Base-by-base conservation (phyloP, 2,797 vertebrate genomes). In the Lepidocolaptes lacrymiger region DNA sequence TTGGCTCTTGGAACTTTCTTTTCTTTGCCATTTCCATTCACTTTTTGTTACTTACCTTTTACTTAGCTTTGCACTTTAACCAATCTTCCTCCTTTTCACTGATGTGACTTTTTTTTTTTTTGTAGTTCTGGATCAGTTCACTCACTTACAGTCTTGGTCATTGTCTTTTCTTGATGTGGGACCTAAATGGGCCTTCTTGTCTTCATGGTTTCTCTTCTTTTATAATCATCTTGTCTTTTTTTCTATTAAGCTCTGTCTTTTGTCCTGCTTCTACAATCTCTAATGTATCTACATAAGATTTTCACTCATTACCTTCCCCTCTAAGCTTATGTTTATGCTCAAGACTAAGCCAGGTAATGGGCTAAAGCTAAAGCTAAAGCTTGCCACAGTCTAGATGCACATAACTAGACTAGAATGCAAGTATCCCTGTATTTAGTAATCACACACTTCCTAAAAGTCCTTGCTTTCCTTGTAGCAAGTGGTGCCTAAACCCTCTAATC, bases 61-160 rank as follows among this genome's bases (percentile, higher is more conserved):
- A 73, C 83, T 93, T 91, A 86, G 19, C 62, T 83, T 93, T 90
- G 37, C 32, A 75, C 36, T 63, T 88, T 93, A 44, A 32, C n/a
- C 92, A 39, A 39, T 83, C 76, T 79, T 66, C 23, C 23, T 82
- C 41, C 26, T 91, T 90, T 93, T 85, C 24, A 24, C 66, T 82
- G 76, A 74, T 37, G 3, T 46, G 69, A 34, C 46, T 39, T 39
- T 39, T 39, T 39, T 72, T 94, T 85, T 88, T 74, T 89, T 94
- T 93, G 78, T 66, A 84, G 81, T 85, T 84, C 84, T 78, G 88
- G 84, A 89, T 92, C 78, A 89, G 58, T 85, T 95, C 59, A 49
- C 44, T 61, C 73, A 75, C 75, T 88, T 76, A 62, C 3, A 88
- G 51, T 72, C 67, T 55, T 54, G 43, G 32, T 44, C 27, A 22